These are phyloP conservation scores for Machimus atricapillus DNA, from an alignment of 2,888 invertebrate species.

Conservation along the genomic window DNA sequence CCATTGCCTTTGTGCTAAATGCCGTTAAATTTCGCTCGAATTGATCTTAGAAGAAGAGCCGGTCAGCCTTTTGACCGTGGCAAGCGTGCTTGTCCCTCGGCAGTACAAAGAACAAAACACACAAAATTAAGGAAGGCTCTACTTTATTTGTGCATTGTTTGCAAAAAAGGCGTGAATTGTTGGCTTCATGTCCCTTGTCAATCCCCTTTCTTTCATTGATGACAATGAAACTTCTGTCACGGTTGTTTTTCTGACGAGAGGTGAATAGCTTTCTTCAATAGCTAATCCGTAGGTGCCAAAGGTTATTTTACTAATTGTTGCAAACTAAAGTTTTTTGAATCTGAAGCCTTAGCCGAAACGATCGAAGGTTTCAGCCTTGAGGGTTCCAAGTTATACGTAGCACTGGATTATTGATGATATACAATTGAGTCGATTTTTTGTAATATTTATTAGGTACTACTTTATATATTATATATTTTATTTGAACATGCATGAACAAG, in stretches of 20 bases:
- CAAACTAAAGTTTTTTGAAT: not conserved
- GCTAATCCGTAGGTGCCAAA: conserved; percentile 46
- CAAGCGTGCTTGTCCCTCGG: not conserved
- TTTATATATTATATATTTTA: no score
- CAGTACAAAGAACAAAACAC: conserved; percentile 42
- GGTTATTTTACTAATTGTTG: conserved; percentile 31
- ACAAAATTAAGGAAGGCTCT: conserved; percentile 46
- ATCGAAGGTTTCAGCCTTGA: no score
- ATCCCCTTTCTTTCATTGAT: not conserved
- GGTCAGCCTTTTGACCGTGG: not conserved
- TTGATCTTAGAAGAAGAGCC: conserved; percentile 10
- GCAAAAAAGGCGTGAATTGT: conserved; percentile 48
- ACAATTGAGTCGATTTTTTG: no score
- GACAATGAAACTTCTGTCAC: conserved; percentile 31
- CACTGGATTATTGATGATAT: no score
- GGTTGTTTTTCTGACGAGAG: conserved; percentile 4
- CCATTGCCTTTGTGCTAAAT: conserved; percentile 44
- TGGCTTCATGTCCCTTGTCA: conserved; percentile 39
- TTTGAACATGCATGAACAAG: no score
- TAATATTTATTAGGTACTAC: no score
- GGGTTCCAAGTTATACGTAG: no score
- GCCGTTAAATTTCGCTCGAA: conserved; percentile 47
- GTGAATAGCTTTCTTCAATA: not conserved
- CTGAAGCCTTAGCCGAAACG: not conserved
- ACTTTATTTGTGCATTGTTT: conserved; percentile 45